These are phyloP conservation scores for Agrypnus murinus DNA, from an alignment of 2,888 invertebrate species.

Conservation along the genomic window DNA sequence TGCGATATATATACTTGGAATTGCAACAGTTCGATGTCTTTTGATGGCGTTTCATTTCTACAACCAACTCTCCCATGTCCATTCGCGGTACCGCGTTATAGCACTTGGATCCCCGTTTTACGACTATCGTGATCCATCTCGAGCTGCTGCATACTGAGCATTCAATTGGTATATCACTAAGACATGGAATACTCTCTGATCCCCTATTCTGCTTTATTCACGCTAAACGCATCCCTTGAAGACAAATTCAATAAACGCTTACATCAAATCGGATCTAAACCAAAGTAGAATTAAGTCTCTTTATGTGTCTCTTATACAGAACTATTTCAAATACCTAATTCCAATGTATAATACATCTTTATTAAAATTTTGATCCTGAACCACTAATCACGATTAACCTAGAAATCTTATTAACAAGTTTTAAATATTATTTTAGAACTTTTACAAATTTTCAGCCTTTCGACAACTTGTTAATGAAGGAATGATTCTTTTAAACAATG, in stretches of 20 bases:
- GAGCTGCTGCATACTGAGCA: constrained; percentile 40
- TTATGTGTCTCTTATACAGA: no score
- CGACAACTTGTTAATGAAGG: no score
- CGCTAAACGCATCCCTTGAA: constrained; percentile 6
- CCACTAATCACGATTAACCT: no score
- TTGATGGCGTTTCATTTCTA: constrained; percentile 46
- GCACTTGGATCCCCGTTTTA: constrained; percentile 37
- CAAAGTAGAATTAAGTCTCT: not conserved
- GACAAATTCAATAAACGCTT: constrained; percentile 14
- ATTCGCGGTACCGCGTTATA: constrained; percentile 47
- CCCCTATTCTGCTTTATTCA: constrained; percentile 22
- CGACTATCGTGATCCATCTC: constrained; percentile 43
- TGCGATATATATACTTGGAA: constrained; percentile 47
- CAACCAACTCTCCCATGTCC: constrained; percentile 40
- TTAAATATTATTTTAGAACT: no score
- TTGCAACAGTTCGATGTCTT: constrained; percentile 40
- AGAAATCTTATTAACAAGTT: no score
- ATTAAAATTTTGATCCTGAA: no score
- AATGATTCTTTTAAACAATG: no score
- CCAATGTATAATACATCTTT: no score
- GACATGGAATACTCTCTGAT: constrained; percentile 22
- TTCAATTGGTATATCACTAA: constrained; percentile 30
- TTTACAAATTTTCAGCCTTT: no score
- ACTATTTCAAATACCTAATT: no score
- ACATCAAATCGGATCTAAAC: constrained; percentile 1